A percentile compares a stretch with the other conserved stretches of the same genome.
phyloP scores from a whole-genome alignment of 2,888 invertebrate genomes.

The Lumbricus terrestris region DNA sequence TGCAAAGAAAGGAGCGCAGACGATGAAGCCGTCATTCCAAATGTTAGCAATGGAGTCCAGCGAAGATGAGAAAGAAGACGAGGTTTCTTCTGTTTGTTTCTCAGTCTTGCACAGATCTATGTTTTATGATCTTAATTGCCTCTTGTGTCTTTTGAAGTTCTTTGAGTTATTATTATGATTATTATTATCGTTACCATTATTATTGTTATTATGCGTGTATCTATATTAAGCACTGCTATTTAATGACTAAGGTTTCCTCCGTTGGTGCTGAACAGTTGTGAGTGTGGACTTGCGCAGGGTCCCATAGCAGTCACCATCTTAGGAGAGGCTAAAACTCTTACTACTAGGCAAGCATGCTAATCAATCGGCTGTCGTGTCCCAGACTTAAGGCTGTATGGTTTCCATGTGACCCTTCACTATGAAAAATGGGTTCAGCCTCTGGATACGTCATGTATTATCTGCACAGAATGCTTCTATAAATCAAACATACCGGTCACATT shows the following conservation, averaged over 20 bases:
- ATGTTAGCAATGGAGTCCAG: conserved; percentile 26
- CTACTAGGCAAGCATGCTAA: too few species aligned
- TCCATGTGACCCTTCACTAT: not conserved
- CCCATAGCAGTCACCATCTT: too few species aligned
- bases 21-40: conserved; percentile 28
- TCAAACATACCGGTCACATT: too few species aligned
- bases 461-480: not conserved
- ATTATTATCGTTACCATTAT: not conserved
- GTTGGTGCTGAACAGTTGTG: too few species aligned
- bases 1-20: conserved; percentile 42
- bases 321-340: too few species aligned
- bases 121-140: not conserved
- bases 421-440: not conserved
- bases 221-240: not conserved
- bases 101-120: not conserved
- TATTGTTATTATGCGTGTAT: not conserved
- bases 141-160: not conserved
- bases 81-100: not conserved
- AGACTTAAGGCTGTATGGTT: not conserved
- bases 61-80: conserved; percentile 11
- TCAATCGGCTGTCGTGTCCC: too few species aligned
- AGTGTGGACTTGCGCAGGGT: too few species aligned
- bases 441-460: not conserved
- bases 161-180: not conserved
- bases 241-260: too few species aligned